These are phyloP conservation scores for Tenthredo amoena DNA, from an alignment of 2,888 invertebrate species.

Conservation along the genomic window DNA sequence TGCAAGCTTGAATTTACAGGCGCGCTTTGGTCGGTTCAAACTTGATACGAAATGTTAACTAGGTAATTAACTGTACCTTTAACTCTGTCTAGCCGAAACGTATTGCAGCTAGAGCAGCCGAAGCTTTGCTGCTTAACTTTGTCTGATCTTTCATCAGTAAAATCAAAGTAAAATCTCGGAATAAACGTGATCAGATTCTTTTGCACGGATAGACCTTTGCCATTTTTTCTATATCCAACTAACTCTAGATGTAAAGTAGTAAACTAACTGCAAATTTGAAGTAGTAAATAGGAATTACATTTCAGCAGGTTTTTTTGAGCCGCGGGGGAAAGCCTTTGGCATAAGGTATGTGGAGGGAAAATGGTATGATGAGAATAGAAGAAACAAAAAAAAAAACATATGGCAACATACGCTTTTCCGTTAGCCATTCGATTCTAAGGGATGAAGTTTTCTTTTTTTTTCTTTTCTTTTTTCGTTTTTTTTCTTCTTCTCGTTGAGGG, in stretches of 20 bases:
- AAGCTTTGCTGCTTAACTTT: conserved; percentile 17
- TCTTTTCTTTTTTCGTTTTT: too few relatives aligned
- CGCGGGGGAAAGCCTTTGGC: background rate
- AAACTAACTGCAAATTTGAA: background rate
- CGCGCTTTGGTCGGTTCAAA: conserved; percentile 23
- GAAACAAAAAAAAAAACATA: background rate
- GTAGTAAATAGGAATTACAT: conserved; percentile 3
- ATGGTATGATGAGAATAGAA: background rate
- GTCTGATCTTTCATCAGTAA: conserved; percentile 34
- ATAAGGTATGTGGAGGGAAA: background rate
- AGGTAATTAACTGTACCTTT: conserved; percentile 33
- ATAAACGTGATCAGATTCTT: conserved; percentile 13
- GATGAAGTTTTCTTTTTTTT: background rate
- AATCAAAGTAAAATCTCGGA: conserved; percentile 35
- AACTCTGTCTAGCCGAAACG: conserved; percentile 10
- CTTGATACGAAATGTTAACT: conserved; percentile 34
- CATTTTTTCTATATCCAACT: background rate
- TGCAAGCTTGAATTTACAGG: conserved; percentile 20
- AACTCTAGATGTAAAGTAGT: too few relatives aligned
- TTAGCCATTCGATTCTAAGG: background rate
- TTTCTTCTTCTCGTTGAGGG: background rate
- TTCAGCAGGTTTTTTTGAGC: background rate
- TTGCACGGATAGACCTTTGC: background rate
- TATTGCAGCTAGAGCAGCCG: background rate
- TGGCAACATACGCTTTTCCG: conserved; percentile 5